A percentile compares a stretch with the other conserved stretches of the same genome.
Conservation (phyloP, 2,888 invertebrate species). For the Endomychus coccineus region DNA sequence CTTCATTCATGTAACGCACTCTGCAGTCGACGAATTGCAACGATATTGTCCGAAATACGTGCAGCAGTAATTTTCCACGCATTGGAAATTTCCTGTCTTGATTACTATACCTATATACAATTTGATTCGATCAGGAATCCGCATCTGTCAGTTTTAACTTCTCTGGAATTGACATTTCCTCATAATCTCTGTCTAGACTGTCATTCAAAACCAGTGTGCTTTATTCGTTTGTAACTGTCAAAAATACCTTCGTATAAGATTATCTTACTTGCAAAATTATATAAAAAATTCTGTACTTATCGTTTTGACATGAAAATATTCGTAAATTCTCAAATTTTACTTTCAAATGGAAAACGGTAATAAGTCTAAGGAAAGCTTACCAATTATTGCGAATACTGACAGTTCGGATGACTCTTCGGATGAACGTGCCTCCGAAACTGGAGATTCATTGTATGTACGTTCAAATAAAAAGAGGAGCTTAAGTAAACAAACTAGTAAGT, state of each 20-base stretch:
- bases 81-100: too few species aligned
- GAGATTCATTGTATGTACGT: constrained; percentile 8
- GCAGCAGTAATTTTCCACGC: too few species aligned
- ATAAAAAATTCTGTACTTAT: constrained; percentile 5
- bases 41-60: too few species aligned
- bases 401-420: constrained; percentile 28
- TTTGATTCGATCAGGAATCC: too few species aligned
- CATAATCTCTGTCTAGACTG: too few species aligned
- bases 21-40: too few species aligned
- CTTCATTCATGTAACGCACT: too few species aligned
- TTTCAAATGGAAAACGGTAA: constrained; percentile 14
- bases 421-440: constrained; percentile 19
- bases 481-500: constrained; percentile 13
- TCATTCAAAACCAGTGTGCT: constrained; percentile 9
- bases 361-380: constrained; percentile 11
- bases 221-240: constrained; percentile 13
- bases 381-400: constrained; percentile 21
- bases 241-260: constrained; percentile 10
- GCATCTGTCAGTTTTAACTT: too few species aligned
- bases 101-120: too few species aligned
- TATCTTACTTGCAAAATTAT: constrained; percentile 8
- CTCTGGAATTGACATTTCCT: too few species aligned
- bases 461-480: constrained; percentile 6
- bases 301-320: constrained; percentile 11
- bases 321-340: constrained; percentile 4